Evolutionary conservation across 2,888 invertebrate species (phyloP).

Genomic region (Caenorhabditis becei): DNA sequence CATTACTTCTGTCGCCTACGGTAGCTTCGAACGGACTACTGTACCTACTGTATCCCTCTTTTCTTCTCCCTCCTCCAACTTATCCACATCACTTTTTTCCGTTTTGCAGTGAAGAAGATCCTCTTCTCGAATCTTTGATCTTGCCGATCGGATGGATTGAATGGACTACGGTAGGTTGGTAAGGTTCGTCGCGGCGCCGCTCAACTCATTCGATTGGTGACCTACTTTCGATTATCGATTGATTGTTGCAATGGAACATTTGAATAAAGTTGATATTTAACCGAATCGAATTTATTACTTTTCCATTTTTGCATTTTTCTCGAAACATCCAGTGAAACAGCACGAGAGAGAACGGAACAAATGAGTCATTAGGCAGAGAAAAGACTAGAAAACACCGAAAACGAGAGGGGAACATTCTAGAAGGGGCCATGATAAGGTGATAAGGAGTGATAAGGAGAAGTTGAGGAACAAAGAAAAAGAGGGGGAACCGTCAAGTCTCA

Average conservation of each 20-base stretch:
- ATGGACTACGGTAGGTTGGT: constrained; percentile 6
- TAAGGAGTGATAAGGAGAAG: constrained; percentile 16
- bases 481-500: constrained; percentile 37
- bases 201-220: too few species aligned
- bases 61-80: background rate
- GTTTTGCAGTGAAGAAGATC: constrained; percentile 3
- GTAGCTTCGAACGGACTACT: background rate
- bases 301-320: background rate
- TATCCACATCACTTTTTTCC: background rate
- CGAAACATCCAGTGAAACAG: background rate
- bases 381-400: constrained; percentile 47
- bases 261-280: background rate
- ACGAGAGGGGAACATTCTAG: constrained; percentile 11
- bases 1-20: constrained; percentile 16
- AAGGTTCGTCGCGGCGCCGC: too few species aligned
- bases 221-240: background rate
- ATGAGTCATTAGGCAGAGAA: constrained; percentile 12
- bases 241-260: too few species aligned
- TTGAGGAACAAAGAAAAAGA: too few species aligned
- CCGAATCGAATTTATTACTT: background rate
- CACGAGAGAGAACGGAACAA: constrained; percentile 2
- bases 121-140: background rate
- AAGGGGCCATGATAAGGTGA: background rate
- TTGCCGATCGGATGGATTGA: background rate
- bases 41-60: too few species aligned